Evolutionary conservation across 2,888 invertebrate genomes (phyloP), one percentile per base, ranked within the genome.

Genomic region (Dicranocentrus wangi): DNA sequence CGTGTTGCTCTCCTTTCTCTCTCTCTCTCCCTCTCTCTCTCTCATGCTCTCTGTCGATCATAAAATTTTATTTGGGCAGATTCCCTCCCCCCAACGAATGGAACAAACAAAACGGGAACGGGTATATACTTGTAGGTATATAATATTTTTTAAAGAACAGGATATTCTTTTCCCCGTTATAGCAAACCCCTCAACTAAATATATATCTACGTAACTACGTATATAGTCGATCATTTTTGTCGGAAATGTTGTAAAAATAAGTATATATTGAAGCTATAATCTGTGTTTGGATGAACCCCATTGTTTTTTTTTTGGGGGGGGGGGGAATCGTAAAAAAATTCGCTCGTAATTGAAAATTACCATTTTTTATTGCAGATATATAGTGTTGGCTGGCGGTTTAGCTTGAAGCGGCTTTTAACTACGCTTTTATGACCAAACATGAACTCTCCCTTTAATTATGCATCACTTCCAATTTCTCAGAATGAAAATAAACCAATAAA

Each of bases 61-160:
- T 75, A 77, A 69, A 77, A 77, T 77, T 77, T 77, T 77, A 69
- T 77, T 69, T 60, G 75, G 28, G 68, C 66, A 55, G 15, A 32
- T 32, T 17, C 21, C n/a, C n/a, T n/a, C n/a, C n/a, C n/a, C n/a
- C n/a, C n/a, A n/a, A 17, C 3, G 21, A 3, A 27, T 32, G 13
- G 32, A 43, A 32, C 21, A 43, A 47, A 60, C 17, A 58, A 1
- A 68, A 53, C 0, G 21, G 15, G 68, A 28, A n/a, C n/a, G n/a
- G n/a, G n/a, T n/a, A n/a, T n/a, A n/a, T n/a, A n/a, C n/a, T n/a
- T n/a, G n/a, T n/a, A n/a, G n/a, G n/a, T n/a, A n/a, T n/a, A n/a
- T n/a, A n/a, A n/a, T n/a, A n/a, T n/a, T n/a, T n/a, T n/a, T n/a
- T n/a, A 53, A 32, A 55, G 55, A 10, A 39, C 7, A 39, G 39